Base-by-base conservation (phyloP, 2,888 invertebrate species). In the Tuta absoluta region DNA sequence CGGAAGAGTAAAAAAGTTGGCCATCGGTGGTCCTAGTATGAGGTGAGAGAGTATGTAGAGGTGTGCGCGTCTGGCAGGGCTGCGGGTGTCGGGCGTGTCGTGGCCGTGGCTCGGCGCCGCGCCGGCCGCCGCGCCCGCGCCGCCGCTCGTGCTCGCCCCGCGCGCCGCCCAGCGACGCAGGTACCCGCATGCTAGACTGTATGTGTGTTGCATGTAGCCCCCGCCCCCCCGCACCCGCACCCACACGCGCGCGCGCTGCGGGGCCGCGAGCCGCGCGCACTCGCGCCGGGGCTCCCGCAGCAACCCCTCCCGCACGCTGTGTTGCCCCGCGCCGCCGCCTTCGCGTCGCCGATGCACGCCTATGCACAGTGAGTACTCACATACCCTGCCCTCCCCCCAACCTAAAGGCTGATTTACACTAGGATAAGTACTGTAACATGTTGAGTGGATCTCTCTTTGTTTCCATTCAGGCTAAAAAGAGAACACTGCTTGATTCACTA, bases 341-440 rank as follows among this genome's bases (percentile, higher is more conserved):
- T 93, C 82, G 95, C 95, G 79, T 93, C 95, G 85, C 95, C 95
- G 85, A 93, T 96, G 90, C 97, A 96, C 93, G 96, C 97, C 84
- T 97, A 97, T 92, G 95, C 97, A 89, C 96, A 96, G 96, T 96
- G 95, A 96, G 96, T 96, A 94, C 86, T 84, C 64, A 68, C 51
- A 53, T 72, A 24, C 67, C 56, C 8, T 41, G 58, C 23, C 65
- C 49, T 66, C 53, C 63, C 56, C 19, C 56, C 57, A n/a, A 14
- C 21, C 10, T 8, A 3, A n/a, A n/a, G 33, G 10, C 10, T 33
- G 33, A 33, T 33, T 10, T 33, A 33, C 33, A 33, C 33, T 33
- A 8, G 8, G 7, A 10, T 10, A 33, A 7, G 33, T 10, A 33
- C 33, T 8, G 33, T 33, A 33, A 7, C 4, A 10, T 8, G 33